Evolutionary conservation across 1,140 invertebrate genomes (phyloP).

Genomic region (Lepidotrigona ventralis): DNA sequence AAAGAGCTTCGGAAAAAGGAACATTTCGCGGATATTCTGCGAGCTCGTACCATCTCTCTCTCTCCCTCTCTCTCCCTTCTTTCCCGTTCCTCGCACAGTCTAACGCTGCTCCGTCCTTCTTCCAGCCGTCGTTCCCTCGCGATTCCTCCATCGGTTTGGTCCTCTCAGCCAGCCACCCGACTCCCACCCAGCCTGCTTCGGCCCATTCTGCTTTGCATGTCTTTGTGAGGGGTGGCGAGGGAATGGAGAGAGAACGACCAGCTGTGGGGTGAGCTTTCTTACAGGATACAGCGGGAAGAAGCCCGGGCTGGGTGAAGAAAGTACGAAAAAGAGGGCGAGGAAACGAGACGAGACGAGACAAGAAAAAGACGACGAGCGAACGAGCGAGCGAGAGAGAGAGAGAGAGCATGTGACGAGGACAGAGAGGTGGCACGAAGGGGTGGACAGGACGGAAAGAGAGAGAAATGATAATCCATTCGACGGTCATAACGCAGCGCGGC

Average conservation of each 20-base stretch:
- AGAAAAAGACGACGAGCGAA: constrained; percentile 28
- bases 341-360: constrained; percentile 4
- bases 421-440: constrained; percentile 49
- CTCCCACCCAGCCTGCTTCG: background rate
- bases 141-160: constrained; percentile 8
- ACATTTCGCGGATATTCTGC: constrained; percentile 50
- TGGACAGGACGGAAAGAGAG: constrained; percentile 59
- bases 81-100: background rate
- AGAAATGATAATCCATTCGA: constrained; percentile 79
- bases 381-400: constrained; percentile 36
- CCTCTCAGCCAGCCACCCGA: background rate
- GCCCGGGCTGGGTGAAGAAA: constrained; percentile 28
- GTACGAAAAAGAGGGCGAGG: constrained; percentile 31
- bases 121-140: constrained; percentile 16
- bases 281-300: constrained; percentile 58
- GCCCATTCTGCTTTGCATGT: constrained; percentile 69
- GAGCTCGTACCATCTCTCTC: background rate
- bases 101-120: background rate
- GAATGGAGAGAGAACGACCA: constrained; percentile 2
- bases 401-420: constrained; percentile 5
- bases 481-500: constrained; percentile 77
- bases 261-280: constrained; percentile 58
- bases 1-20: constrained; percentile 63
- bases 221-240: constrained; percentile 50
- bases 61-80: background rate